These are phyloP conservation scores for Amblyopsis rosae DNA, from an alignment of 2,113 vertebrate genomes.

Conservation along the genomic window DNA sequence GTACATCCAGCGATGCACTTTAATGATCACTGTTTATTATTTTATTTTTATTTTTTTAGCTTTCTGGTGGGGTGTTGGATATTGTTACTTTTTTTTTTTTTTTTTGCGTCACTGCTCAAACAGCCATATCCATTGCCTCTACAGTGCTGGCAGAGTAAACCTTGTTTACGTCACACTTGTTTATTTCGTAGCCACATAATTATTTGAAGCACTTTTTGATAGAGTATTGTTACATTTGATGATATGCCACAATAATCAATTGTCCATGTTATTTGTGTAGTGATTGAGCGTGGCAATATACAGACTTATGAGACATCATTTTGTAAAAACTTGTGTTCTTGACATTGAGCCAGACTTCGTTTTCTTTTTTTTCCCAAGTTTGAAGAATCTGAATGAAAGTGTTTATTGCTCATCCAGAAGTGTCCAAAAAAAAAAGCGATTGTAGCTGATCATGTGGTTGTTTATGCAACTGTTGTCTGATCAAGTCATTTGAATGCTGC, in stretches of 20 bases:
- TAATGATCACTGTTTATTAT: conserved; percentile 68
- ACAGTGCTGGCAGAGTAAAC: conserved; percentile 68
- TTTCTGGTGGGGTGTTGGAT: conserved; percentile 23
- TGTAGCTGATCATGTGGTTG: conserved; percentile 43
- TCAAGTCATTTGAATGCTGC: conserved; percentile 32
- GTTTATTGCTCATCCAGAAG: conserved; percentile 55
- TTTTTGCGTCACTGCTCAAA: conserved; percentile 64
- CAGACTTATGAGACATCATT: conserved; percentile 58
- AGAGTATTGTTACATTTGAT: conserved; percentile 71
- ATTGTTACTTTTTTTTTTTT: conserved; percentile 42
- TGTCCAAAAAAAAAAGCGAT: conserved; percentile 48
- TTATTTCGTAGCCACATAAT: conserved; percentile 67
- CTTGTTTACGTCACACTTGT: conserved; percentile 70
- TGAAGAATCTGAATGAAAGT: conserved; percentile 46
- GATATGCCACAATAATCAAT: conserved; percentile 66
- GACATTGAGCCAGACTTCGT: conserved; percentile 37
- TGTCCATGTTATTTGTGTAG: conserved; percentile 62
- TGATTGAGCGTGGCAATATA: conserved; percentile 51
- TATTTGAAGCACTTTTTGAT: conserved; percentile 79
- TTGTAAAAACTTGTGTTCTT: conserved; percentile 53
- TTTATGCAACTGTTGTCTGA: conserved; percentile 45
- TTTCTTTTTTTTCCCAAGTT: conserved; percentile 29
- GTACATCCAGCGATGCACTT: conserved; percentile 76
- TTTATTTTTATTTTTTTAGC: too few relatives aligned
- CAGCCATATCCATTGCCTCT: conserved; percentile 73